phyloP scores from a whole-genome alignment of 2,113 vertebrate genomes.

The Cyprinodon tularosa region DNA sequence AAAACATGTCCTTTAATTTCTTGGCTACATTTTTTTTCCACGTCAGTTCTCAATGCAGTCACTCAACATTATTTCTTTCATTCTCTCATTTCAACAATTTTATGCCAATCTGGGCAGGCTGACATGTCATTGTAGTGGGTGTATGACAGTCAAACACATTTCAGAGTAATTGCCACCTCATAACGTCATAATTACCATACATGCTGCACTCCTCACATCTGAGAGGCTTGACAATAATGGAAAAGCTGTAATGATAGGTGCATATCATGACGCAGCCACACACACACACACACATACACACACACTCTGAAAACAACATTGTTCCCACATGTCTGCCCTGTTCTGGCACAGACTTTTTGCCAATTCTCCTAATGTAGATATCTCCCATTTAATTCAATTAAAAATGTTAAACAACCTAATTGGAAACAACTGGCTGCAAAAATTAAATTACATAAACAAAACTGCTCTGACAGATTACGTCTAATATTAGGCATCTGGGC shows the following conservation, averaged over 20 bases:
- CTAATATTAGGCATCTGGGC: slow-evolving; percentile 81
- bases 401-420: slow-evolving; percentile 80
- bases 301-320: slow-evolving; percentile 50
- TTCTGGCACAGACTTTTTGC: slow-evolving; percentile 42
- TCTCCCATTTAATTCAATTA: slow-evolving; percentile 79
- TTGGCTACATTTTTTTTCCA: slow-evolving; percentile 26
- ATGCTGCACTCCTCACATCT: slow-evolving; percentile 66
- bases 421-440: slow-evolving; percentile 81
- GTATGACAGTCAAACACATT: slow-evolving; percentile 78
- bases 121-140: slow-evolving; percentile 74
- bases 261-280: slow-evolving; percentile 50
- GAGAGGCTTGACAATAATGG: slow-evolving; percentile 78
- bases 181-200: slow-evolving; percentile 78
- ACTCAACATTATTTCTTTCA: slow-evolving; percentile 67
- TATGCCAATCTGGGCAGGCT: slow-evolving; percentile 62
- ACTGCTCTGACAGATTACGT: slow-evolving; percentile 78
- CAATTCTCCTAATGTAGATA: slow-evolving; percentile 66
- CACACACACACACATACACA: slow-evolving; percentile 21
- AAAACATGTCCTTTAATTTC: slow-evolving; percentile 22
- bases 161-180: slow-evolving; percentile 76
- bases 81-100: slow-evolving; percentile 74
- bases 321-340: slow-evolving; percentile 63
- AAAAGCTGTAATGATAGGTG: slow-evolving; percentile 76
- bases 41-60: slow-evolving; percentile 62
- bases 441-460: slow-evolving; percentile 82